Evolutionary conservation across 2,113 vertebrate genomes (phyloP).

Genomic region (Plectropomus leopardus): DNA sequence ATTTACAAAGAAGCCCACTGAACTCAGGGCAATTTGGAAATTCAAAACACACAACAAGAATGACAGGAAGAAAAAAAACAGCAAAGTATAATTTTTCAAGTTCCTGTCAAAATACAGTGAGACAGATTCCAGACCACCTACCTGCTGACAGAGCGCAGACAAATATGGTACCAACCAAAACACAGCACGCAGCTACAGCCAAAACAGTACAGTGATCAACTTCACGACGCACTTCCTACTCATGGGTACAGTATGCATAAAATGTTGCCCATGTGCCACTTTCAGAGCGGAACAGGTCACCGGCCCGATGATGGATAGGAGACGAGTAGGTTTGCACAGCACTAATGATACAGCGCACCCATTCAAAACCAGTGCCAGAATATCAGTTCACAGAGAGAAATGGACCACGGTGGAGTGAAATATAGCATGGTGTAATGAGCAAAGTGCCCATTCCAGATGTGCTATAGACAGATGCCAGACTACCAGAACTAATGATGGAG

Average conservation of each 20-base stretch:
- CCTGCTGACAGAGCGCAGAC: constrained; percentile 63
- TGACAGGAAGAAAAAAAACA: neutral
- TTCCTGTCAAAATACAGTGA: constrained; percentile 47
- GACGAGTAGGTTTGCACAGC: constrained; percentile 10
- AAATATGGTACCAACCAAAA: constrained; percentile 64
- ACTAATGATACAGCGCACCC: constrained; percentile 27
- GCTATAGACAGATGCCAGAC: constrained; percentile 41
- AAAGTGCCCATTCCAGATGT: constrained; percentile 40
- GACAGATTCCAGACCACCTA: constrained; percentile 61
- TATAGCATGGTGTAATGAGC: constrained; percentile 15
- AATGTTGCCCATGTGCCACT: constrained; percentile 32
- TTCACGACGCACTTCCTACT: constrained; percentile 39
- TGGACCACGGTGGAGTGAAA: constrained; percentile 25
- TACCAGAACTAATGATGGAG: constrained; percentile 10
- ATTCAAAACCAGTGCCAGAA: constrained; percentile 33
- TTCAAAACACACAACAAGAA: constrained; percentile 3
- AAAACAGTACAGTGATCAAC: constrained; percentile 47
- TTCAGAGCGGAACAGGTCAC: constrained; percentile 42
- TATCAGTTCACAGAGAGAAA: constrained; percentile 36
- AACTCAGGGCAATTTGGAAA: neutral
- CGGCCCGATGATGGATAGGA: constrained; percentile 22
- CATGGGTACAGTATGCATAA: constrained; percentile 23
- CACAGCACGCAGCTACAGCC: constrained; percentile 39
- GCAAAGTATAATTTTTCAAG: constrained; percentile 26
- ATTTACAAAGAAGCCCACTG: neutral